Percentiles rank a stretch among this genome's conserved stretches.
phyloP scores from a whole-genome alignment of 2,113 vertebrate genomes.

The Chamaea fasciata region DNA sequence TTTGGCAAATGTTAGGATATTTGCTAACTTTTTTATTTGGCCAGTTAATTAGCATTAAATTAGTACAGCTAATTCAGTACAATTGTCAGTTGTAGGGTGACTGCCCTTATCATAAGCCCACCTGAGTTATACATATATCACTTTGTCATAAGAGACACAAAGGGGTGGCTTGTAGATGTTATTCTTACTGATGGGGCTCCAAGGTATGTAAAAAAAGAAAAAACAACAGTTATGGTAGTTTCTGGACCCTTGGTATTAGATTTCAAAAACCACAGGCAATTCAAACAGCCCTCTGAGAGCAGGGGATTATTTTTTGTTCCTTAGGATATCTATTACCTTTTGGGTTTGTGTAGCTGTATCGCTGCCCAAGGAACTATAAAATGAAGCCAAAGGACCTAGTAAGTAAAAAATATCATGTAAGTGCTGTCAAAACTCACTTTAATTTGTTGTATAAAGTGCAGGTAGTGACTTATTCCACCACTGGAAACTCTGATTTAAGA shows the following conservation, averaged over 20 bases:
- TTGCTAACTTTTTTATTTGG: not conserved
- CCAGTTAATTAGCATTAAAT: not conserved
- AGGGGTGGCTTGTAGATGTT: not conserved
- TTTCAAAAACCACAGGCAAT: constrained; percentile 14
- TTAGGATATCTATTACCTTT: not conserved
- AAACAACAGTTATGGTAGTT: not conserved
- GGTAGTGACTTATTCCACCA: not conserved
- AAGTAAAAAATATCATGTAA: not conserved
- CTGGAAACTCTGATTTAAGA: not conserved
- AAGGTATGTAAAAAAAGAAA: not conserved
- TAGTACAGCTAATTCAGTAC: not conserved
- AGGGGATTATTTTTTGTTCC: not conserved
- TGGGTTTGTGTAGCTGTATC: not conserved
- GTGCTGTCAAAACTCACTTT: not conserved
- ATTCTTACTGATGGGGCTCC: not conserved
- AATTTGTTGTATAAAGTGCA: not conserved
- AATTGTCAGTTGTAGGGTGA: not conserved
- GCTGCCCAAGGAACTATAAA: not conserved
- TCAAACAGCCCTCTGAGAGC: not conserved
- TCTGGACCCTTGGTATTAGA: not conserved
- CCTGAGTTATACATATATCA: not conserved
- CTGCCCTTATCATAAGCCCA: not conserved
- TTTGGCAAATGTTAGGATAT: not conserved
- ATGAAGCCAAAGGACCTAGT: not conserved
- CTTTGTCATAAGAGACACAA: not conserved